Conservation (phyloP, 2,888 invertebrate species). For the Mantis religiosa region DNA sequence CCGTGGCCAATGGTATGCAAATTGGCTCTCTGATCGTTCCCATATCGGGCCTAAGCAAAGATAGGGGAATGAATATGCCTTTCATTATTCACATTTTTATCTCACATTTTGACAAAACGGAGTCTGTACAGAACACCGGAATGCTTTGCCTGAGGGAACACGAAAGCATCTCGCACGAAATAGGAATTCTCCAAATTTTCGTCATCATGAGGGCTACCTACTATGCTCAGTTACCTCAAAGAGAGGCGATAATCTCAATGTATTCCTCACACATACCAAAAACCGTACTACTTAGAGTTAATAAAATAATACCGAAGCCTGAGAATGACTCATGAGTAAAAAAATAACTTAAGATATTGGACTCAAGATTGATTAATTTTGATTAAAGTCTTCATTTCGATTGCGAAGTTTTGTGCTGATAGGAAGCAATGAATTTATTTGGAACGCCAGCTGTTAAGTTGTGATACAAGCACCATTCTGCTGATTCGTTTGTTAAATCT, state of each 20-base stretch:
- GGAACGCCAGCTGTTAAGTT: no score
- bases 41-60: not conserved
- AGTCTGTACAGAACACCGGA: not conserved
- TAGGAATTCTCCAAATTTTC: not conserved
- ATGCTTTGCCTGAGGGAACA: not conserved
- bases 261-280: not conserved
- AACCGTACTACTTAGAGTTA: not conserved
- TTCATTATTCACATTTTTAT: not conserved
- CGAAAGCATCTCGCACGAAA: not conserved
- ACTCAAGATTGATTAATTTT: no score
- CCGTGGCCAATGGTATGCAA: not conserved
- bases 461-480: no score
- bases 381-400: not conserved
- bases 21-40: not conserved
- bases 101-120: not conserved
- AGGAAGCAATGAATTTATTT: no score
- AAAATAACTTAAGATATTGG: not conserved
- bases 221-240: not conserved
- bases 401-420: no score
- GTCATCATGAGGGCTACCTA: not conserved
- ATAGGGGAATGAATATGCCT: not conserved
- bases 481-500: no score
- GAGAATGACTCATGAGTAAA: no score
- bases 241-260: not conserved
- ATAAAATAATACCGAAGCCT: not conserved